phyloP scores from a whole-genome alignment of 2,113 vertebrate genomes.

The Maccullochella peelii region DNA sequence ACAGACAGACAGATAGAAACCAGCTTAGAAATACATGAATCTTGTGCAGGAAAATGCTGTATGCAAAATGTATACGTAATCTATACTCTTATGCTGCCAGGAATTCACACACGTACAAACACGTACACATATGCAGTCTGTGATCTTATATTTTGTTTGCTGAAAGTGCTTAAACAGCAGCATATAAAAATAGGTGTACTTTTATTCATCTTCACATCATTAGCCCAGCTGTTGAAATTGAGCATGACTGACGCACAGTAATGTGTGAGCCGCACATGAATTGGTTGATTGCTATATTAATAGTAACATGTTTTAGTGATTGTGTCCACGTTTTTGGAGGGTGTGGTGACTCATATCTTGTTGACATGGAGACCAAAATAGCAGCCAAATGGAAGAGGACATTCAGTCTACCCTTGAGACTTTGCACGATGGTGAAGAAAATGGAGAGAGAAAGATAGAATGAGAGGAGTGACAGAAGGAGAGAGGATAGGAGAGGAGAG shows the following conservation, averaged over 20 bases:
- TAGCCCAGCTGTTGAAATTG: conserved; percentile 48
- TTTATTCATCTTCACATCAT: conserved; percentile 58
- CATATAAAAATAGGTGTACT: conserved; percentile 66
- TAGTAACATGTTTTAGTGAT: conserved; percentile 74
- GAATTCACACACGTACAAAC: conserved; percentile 21
- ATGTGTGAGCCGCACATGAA: conserved; percentile 39
- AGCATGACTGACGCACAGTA: conserved; percentile 50
- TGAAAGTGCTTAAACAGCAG: conserved; percentile 61
- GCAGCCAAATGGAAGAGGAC: conserved; percentile 81
- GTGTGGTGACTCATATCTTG: conserved; percentile 81
- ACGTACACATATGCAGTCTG: neutral
- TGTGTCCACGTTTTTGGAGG: conserved; percentile 68
- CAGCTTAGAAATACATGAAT: no score
- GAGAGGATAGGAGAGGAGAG: conserved; percentile 61
- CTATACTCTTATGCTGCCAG: conserved; percentile 36
- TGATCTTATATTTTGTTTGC: conserved; percentile 58
- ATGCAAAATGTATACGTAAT: conserved; percentile 25
- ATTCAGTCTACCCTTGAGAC: conserved; percentile 80
- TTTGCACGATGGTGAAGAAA: conserved; percentile 73
- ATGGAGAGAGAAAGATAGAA: conserved; percentile 70
- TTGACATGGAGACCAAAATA: conserved; percentile 82
- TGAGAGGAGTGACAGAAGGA: conserved; percentile 74
- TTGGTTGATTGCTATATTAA: conserved; percentile 65
- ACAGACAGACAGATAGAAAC: neutral
- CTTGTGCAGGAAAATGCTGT: neutral